phyloP scores from a whole-genome alignment of 2,888 invertebrate genomes.

The Cephus nigrinus region DNA sequence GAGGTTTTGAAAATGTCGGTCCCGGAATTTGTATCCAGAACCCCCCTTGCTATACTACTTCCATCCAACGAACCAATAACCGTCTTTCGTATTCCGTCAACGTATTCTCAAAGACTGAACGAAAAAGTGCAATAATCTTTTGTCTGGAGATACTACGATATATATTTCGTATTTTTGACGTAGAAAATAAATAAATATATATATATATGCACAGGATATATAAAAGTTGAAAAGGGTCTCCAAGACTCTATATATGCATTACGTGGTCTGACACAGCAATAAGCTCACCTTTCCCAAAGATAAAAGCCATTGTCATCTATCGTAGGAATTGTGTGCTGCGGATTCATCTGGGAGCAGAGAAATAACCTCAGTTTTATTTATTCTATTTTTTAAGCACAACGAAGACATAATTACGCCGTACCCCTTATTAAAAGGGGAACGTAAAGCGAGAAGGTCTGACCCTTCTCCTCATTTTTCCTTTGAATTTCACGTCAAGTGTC shows the following conservation, averaged over 20 bases:
- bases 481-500: conserved; percentile 10
- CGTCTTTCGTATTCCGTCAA: background rate
- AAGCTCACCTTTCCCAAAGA: conserved; percentile 75
- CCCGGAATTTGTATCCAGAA: no score
- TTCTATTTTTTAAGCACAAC: background rate
- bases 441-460: background rate
- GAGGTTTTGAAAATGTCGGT: no score
- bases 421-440: background rate
- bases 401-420: background rate
- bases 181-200: background rate
- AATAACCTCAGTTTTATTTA: background rate
- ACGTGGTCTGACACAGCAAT: background rate
- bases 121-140: background rate
- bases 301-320: conserved; percentile 78
- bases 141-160: background rate
- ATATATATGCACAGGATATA: background rate
- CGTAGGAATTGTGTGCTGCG: conserved; percentile 79
- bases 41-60: background rate
- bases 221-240: background rate
- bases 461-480: background rate
- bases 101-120: background rate
- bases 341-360: conserved; percentile 72
- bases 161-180: background rate
- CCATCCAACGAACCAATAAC: background rate
- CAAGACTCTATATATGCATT: background rate